These are phyloP conservation scores for Catocala nupta DNA, from an alignment of 2,888 invertebrate genomes.

Conservation along the genomic window DNA sequence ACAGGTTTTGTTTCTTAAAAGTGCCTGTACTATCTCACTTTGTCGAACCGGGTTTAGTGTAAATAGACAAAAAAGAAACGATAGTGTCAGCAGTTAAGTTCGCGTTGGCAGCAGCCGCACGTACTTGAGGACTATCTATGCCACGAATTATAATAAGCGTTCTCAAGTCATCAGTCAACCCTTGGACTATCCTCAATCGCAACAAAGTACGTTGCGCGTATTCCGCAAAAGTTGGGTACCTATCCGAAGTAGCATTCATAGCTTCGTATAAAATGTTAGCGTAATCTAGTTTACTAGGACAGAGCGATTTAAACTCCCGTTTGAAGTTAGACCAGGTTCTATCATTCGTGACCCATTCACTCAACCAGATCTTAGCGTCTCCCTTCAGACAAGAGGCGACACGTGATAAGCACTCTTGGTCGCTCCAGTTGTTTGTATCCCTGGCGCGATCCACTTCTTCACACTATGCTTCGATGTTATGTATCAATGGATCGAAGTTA, in stretches of 20 bases:
- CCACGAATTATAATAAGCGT: constrained; percentile 17
- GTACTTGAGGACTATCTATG: constrained; percentile 31
- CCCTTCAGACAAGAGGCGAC: constrained; percentile 21
- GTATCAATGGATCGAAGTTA: constrained; percentile 44
- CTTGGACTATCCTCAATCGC: constrained; percentile 42
- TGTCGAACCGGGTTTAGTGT: constrained; percentile 26
- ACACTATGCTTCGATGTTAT: constrained; percentile 46
- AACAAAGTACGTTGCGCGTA: constrained; percentile 50
- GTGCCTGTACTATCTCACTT: too few species aligned
- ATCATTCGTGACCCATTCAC: constrained; percentile 47
- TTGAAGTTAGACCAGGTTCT: constrained; percentile 28
- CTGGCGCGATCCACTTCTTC: constrained; percentile 44
- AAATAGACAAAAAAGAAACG: constrained; percentile 46
- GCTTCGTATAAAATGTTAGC: constrained; percentile 20
- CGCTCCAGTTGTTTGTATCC: constrained; percentile 27
- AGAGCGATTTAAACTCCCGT: constrained; percentile 20
- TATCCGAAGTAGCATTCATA: constrained; percentile 35
- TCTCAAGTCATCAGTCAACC: constrained; percentile 46
- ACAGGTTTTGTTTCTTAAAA: too few species aligned
- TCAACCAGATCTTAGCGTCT: constrained; percentile 37
- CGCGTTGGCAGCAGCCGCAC: constrained; percentile 47
- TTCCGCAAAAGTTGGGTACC: constrained; percentile 47
- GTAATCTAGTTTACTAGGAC: constrained; percentile 21
- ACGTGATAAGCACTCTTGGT: constrained; percentile 21
- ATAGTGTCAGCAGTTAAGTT: constrained; percentile 30